Percentiles rank a stretch among this genome's conserved stretches.
These are phyloP conservation scores for Pogonocherus hispidulus DNA, from an alignment of 2,888 invertebrate species.

Conservation along the genomic window DNA sequence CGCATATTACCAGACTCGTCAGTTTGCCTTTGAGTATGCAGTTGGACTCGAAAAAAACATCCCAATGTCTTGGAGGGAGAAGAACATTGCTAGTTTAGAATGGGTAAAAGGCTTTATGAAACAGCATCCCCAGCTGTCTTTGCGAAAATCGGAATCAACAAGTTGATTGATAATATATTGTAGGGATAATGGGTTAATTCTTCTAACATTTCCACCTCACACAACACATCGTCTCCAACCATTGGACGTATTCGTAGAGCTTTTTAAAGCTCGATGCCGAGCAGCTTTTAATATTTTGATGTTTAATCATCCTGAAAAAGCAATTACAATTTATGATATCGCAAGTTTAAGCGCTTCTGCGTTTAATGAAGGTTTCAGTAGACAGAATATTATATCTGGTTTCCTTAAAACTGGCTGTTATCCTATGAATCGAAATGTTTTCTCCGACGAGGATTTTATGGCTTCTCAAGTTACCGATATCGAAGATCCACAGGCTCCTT, in stretches of 20 bases:
- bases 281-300: neutral
- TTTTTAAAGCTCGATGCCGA: neutral
- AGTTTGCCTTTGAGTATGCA: neutral
- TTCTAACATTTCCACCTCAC: too few relatives aligned
- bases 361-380: slow-evolving; percentile 1
- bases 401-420: neutral
- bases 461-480: too few relatives aligned
- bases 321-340: slow-evolving; percentile 1
- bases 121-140: too few relatives aligned
- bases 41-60: neutral
- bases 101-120: neutral
- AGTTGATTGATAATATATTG: too few relatives aligned
- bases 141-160: too few relatives aligned
- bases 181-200: too few relatives aligned
- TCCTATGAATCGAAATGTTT: slow-evolving; percentile 6
- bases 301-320: neutral
- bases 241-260: neutral
- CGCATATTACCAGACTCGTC: too few relatives aligned
- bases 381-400: neutral
- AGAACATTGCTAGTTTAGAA: neutral
- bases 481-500: neutral
- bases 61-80: neutral
- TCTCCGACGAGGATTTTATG: too few relatives aligned
- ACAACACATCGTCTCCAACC: neutral
- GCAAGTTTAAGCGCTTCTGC: too few relatives aligned